Percentiles rank a stretch among this genome's conserved stretches.
Conservation (phyloP, 2,888 invertebrate genomes). For the Acanthosepion esculentum region DNA sequence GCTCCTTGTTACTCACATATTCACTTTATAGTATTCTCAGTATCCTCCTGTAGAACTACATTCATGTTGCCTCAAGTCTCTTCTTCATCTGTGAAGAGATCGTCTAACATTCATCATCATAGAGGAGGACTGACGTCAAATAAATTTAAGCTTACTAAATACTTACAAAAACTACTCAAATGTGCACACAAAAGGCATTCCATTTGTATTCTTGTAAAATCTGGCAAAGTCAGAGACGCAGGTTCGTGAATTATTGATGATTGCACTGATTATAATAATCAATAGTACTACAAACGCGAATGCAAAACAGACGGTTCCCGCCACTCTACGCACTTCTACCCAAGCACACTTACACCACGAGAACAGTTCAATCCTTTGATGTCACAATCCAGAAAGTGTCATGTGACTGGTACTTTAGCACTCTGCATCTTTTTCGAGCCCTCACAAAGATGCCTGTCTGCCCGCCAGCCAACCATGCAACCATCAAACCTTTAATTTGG, state of each 20-base stretch:
- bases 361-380: neutral
- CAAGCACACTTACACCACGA: neutral
- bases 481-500: neutral
- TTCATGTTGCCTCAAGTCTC: no score
- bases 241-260: neutral
- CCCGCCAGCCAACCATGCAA: neutral
- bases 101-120: no score
- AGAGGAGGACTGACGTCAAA: no score
- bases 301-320: neutral
- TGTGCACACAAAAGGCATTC: neutral
- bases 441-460: neutral
- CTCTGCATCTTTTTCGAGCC: neutral
- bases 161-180: neutral
- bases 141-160: no score
- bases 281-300: neutral
- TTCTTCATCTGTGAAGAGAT: no score
- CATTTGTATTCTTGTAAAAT: neutral
- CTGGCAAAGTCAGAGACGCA: neutral
- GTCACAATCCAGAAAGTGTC: constrained; percentile 2
- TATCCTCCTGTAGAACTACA: no score
- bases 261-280: neutral
- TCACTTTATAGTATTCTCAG: no score
- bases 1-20: no score
- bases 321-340: neutral
- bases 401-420: neutral